Evolutionary conservation across 2,113 vertebrate species (phyloP), one percentile per base, ranked within the genome.

Genomic region (Halichoeres trimaculatus): DNA sequence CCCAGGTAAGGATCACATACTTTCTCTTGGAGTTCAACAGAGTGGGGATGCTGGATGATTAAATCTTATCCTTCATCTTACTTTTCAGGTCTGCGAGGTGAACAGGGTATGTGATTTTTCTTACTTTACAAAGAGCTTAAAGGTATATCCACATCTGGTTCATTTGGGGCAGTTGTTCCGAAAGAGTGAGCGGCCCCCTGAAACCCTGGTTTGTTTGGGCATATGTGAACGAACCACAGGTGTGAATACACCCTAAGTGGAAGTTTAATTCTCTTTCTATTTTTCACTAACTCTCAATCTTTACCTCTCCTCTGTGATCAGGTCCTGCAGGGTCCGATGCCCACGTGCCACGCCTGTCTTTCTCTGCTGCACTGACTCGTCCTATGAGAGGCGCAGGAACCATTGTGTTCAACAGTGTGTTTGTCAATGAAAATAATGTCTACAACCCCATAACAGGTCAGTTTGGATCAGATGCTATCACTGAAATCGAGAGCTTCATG

Each of bases 341-440:
- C n/a, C 72, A 84, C 0, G 84, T 93, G 26, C 96, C 95, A 5
- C 90, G 93, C 6, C 83, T 98, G 8, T 95, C 96, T 4, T 99
- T 99, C 91, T 96, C 96, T 1, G 96, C 96, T 0, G 95, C 96
- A 0, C 90, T 98, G 73, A 96, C 95, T 52, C 88, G 90, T 5
- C 94, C 93, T 1, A 90, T 94, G 75, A 60, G 86, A 7, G 86
- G 89, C 40, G 68, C 94, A 0, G 97, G 96, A 75, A 98, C 97
- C 22, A 94, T 98, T 14, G 74, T 92, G 65, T 99, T 99, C 24
- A 95, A 98, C 54, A 90, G 94, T 54, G 85, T 96, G 23, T 93
- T 98, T 63, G 94, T 96, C 78, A 99, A 99, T 10, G 97, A 99
- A 7, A 93, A 95, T 0, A 74, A 88, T 0, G 91, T 85, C 81